Evolutionary conservation across 2,113 vertebrate species (phyloP).

Genomic region (Platichthys flesus): DNA sequence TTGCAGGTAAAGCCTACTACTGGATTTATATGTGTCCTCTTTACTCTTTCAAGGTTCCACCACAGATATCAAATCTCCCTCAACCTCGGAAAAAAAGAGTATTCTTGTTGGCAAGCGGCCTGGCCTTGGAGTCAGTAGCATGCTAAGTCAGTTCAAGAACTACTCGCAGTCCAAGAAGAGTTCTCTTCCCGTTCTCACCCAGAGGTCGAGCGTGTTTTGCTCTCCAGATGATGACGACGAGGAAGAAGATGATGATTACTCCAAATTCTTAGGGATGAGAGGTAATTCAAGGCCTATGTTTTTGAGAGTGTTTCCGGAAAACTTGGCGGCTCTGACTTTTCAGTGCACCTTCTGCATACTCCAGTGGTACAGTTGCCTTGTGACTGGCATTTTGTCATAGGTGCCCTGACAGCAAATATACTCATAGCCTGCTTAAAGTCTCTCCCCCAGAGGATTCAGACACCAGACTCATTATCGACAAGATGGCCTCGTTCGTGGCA

Average conservation of each 20-base stretch:
- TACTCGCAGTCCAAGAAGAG: slow-evolving; percentile 88
- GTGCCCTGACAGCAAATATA: slow-evolving; percentile 88
- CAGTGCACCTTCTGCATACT: slow-evolving; percentile 50
- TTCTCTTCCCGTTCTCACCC: slow-evolving; percentile 78
- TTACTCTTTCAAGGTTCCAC: slow-evolving; percentile 63
- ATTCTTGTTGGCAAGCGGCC: slow-evolving; percentile 87
- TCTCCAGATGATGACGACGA: slow-evolving; percentile 90
- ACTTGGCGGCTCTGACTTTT: slow-evolving; percentile 51
- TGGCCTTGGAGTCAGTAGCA: slow-evolving; percentile 85
- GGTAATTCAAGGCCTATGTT: slow-evolving; percentile 72
- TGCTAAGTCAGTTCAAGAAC: slow-evolving; percentile 88
- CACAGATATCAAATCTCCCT: slow-evolving; percentile 65
- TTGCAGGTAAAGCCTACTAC: background rate
- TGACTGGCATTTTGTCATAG: slow-evolving; percentile 72
- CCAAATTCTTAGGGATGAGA: slow-evolving; percentile 83
- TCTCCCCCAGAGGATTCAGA: slow-evolving; percentile 98
- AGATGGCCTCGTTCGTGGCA: slow-evolving; percentile 96
- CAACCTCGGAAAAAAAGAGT: slow-evolving; percentile 79
- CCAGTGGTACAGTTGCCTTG: slow-evolving; percentile 48
- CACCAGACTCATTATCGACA: slow-evolving; percentile 91
- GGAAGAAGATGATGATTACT: slow-evolving; percentile 88
- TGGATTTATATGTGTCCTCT: background rate
- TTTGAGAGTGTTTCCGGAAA: slow-evolving; percentile 32
- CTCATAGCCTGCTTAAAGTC: slow-evolving; percentile 99
- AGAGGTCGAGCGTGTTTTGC: slow-evolving; percentile 91